phyloP scores from a whole-genome alignment of 2,888 invertebrate species.

The Pocota personata region DNA sequence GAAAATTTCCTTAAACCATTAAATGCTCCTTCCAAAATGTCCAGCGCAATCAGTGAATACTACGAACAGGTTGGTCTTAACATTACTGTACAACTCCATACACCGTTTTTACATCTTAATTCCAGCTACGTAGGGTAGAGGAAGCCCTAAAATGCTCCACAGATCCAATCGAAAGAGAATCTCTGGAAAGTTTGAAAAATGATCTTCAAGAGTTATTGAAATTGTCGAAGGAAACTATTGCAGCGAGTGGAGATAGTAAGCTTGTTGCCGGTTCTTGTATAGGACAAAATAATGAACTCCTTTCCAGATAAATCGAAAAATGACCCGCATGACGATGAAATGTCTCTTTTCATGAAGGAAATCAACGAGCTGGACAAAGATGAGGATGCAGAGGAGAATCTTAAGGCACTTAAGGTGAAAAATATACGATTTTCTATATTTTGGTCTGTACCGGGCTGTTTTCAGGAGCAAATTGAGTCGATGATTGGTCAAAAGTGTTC shows the following conservation, averaged over 20 bases:
- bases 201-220: slow-evolving; percentile 88
- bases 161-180: slow-evolving; percentile 84
- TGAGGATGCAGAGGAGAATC: neutral
- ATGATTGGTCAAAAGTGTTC: slow-evolving; percentile 94
- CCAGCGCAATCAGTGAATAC: slow-evolving; percentile 31
- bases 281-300: neutral
- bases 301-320: neutral
- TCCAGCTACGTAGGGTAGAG: slow-evolving; percentile 86
- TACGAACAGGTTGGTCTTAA: slow-evolving; percentile 38
- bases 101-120: slow-evolving; percentile 24
- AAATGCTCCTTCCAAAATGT: slow-evolving; percentile 30
- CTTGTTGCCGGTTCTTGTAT: too few species aligned
- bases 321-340: slow-evolving; percentile 77
- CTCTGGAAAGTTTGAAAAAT: slow-evolving; percentile 85
- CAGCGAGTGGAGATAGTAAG: neutral
- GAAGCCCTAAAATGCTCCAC: slow-evolving; percentile 84
- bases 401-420: slow-evolving; percentile 7
- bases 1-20: neutral
- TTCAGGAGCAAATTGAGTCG: slow-evolving; percentile 86
- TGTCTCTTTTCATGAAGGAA: slow-evolving; percentile 79
- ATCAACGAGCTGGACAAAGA: slow-evolving; percentile 76
- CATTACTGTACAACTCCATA: neutral
- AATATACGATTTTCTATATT: neutral
- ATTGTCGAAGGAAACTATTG: slow-evolving; percentile 86
- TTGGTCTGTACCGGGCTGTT: slow-evolving; percentile 69